Percentiles rank a stretch among this genome's conserved stretches.
phyloP scores from a whole-genome alignment of 2,797 vertebrate genomes.

The Cirrhinus mrigala region DNA sequence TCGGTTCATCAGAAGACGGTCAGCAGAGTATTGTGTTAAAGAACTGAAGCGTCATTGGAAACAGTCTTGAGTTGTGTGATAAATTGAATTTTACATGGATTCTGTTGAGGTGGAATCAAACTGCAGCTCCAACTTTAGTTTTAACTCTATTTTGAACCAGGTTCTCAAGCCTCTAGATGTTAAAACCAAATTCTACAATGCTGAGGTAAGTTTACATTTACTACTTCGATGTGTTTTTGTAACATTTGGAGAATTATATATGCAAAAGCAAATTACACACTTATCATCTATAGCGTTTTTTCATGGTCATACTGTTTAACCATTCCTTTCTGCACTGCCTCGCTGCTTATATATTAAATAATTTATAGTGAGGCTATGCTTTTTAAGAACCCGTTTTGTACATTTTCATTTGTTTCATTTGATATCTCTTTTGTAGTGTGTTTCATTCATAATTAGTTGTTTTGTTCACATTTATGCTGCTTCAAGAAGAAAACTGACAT shows the following conservation, averaged over 20 bases:
- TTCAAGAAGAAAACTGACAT: conserved; percentile 55
- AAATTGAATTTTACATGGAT: conserved; percentile 45
- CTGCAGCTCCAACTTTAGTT: conserved; percentile 71
- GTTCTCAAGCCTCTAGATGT: conserved; percentile 98
- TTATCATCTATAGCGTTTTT: not conserved
- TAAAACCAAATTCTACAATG: conserved; percentile 99
- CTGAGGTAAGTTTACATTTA: conserved; percentile 84
- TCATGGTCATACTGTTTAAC: conserved; percentile 32
- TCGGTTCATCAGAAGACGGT: not conserved
- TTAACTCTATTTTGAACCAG: conserved; percentile 87
- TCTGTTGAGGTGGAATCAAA: conserved; percentile 64
- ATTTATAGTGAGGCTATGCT: conserved; percentile 36
- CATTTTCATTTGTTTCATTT: conserved; percentile 16
- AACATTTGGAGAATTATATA: not conserved
- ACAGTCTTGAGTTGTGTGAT: not conserved
- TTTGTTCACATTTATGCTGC: conserved; percentile 64
- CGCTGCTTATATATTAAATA: conserved; percentile 8
- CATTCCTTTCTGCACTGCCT: conserved; percentile 18
- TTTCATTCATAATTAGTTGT: conserved; percentile 53
- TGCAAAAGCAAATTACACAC: not conserved
- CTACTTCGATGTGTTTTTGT: no score
- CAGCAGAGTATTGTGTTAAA: not conserved
- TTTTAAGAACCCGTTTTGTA: conserved; percentile 30
- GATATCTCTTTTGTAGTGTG: conserved; percentile 53
- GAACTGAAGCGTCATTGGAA: not conserved